These are phyloP conservation scores for Oscheius sp. DNA, from an alignment of 2,888 invertebrate species.

Conservation along the genomic window DNA sequence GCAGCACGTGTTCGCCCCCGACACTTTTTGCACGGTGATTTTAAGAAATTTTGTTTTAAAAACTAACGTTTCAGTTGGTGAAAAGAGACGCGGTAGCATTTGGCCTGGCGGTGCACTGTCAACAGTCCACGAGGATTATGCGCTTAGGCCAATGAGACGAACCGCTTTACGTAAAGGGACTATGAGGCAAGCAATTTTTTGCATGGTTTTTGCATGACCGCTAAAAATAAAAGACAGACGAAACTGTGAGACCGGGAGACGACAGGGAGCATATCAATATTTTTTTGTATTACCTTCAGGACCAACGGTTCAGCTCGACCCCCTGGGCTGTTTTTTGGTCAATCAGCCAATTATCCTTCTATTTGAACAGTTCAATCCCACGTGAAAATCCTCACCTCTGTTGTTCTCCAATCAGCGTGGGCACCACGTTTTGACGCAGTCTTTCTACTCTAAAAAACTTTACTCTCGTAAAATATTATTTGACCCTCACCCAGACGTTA, in stretches of 20 bases:
- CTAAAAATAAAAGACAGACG: too few relatives aligned
- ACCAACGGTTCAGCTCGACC: too few relatives aligned
- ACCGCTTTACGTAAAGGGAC: background rate
- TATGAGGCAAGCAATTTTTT: slow-evolving; percentile 9
- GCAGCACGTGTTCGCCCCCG: slow-evolving; percentile 19
- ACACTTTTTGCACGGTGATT: background rate
- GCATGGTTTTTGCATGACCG: slow-evolving; percentile 4
- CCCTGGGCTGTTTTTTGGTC: background rate
- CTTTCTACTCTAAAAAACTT: slow-evolving; percentile 44
- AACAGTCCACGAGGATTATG: slow-evolving; percentile 4
- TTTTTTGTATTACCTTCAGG: background rate
- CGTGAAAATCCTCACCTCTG: slow-evolving; percentile 39
- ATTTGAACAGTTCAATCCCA: too few relatives aligned
- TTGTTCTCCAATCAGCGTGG: slow-evolving; percentile 42
- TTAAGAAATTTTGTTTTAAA: background rate
- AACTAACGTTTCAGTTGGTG: slow-evolving; percentile 17
- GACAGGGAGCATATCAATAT: background rate
- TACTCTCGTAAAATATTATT: background rate
- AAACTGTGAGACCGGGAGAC: too few relatives aligned
- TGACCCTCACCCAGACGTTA: slow-evolving; percentile 36
- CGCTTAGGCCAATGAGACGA: slow-evolving; percentile 26
- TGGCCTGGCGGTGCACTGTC: too few relatives aligned
- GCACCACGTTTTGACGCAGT: slow-evolving; percentile 50
- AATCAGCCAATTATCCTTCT: background rate
- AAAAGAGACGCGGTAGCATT: slow-evolving; percentile 11